These are phyloP conservation scores for Hylaeus volcanicus DNA, from an alignment of 1,140 invertebrate species.

Conservation along the genomic window DNA sequence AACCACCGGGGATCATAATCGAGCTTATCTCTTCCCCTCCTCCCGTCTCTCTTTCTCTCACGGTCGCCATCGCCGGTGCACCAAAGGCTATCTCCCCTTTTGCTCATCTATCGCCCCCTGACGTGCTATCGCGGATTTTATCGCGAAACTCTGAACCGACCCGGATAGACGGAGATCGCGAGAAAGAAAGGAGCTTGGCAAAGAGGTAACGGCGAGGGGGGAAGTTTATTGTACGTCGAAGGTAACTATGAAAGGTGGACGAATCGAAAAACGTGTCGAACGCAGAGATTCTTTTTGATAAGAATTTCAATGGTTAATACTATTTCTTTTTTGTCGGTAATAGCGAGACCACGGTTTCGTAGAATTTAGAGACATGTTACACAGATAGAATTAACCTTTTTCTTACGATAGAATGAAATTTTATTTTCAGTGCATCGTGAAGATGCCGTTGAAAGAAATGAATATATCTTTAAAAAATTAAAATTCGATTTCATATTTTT, in stretches of 20 bases:
- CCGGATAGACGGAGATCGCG: constrained; percentile 58
- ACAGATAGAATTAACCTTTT: no score
- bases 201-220: constrained; percentile 20
- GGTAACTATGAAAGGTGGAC: not conserved
- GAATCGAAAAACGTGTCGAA: not conserved
- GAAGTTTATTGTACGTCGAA: not conserved
- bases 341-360: no score
- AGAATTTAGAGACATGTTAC: no score
- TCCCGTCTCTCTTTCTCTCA: constrained; percentile 38
- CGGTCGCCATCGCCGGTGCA: constrained; percentile 46
- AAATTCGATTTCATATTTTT: no score
- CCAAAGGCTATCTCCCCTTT: constrained; percentile 71
- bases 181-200: constrained; percentile 53
- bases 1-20: constrained; percentile 79
- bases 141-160: constrained; percentile 74
- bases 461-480: no score
- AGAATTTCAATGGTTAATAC: no score
- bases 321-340: no score
- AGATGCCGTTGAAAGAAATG: no score
- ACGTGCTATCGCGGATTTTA: constrained; percentile 70
- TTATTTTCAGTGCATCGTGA: no score
- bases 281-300: not conserved
- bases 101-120: constrained; percentile 67
- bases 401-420: no score
- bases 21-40: constrained; percentile 70